A percentile compares a stretch with the other conserved stretches of the same genome.
Conservation (phyloP, 2,888 invertebrate species). For the Drosophila helvetica region DNA sequence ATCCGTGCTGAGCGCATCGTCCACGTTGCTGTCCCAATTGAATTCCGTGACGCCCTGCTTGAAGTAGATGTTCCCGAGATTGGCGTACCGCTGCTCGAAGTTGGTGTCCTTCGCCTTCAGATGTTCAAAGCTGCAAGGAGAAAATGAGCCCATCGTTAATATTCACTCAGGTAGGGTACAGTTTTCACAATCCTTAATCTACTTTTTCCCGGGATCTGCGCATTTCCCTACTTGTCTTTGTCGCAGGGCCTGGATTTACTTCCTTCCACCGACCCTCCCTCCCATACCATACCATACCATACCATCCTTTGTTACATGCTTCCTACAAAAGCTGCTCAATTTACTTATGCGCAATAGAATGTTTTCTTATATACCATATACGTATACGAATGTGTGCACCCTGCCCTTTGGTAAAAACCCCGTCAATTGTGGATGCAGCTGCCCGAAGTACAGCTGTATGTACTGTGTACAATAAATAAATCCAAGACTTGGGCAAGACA, state of each 20-base stretch:
- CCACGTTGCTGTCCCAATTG: slow-evolving; percentile 94
- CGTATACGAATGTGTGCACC: slow-evolving; percentile 5
- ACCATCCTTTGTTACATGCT: slow-evolving; percentile 1
- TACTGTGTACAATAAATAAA: slow-evolving; percentile 34
- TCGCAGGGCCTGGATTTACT: slow-evolving; percentile 10
- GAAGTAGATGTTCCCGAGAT: slow-evolving; percentile 91
- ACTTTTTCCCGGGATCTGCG: slow-evolving; percentile 30
- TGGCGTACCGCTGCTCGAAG: slow-evolving; percentile 92
- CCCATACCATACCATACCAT: too few relatives aligned
- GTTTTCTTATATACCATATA: slow-evolving; percentile 10
- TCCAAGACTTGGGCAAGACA: slow-evolving; percentile 35
- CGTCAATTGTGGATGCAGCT: slow-evolving; percentile 68
- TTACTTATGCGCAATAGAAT: slow-evolving; percentile 38
- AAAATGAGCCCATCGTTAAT: neutral
- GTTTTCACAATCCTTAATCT: slow-evolving; percentile 20
- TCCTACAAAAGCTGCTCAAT: slow-evolving; percentile 45
- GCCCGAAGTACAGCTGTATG: slow-evolving; percentile 50
- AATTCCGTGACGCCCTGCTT: slow-evolving; percentile 92
- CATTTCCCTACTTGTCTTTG: slow-evolving; percentile 25
- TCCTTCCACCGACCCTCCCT: slow-evolving; percentile 3
- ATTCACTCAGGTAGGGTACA: slow-evolving; percentile 24
- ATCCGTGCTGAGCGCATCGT: slow-evolving; percentile 86
- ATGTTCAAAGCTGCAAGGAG: slow-evolving; percentile 88
- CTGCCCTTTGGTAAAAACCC: slow-evolving; percentile 25
- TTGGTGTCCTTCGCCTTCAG: slow-evolving; percentile 91